Base-by-base conservation (phyloP, 1,140 invertebrate species). In the Temnothorax longispinosus region DNA sequence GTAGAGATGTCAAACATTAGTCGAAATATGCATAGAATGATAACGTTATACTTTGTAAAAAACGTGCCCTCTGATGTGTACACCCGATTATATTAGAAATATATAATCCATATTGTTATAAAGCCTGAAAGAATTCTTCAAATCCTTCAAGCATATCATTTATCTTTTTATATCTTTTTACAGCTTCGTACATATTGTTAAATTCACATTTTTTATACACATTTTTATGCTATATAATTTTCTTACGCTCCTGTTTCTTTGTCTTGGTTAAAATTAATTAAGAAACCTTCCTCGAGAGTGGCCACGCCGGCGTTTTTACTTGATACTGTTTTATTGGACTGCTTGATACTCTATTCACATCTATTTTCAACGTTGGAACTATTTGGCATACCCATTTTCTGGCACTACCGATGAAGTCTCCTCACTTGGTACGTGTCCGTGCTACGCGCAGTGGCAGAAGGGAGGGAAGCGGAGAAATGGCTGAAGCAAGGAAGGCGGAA, bases 71-170 rank as follows among this genome's bases (percentile, higher is more conserved):
- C 18, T 74, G 21, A 21, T 21, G 41, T 84, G 54, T 75, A 84
- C 18, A 84, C 32, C 47, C 32, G 13, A 69, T 69, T 71, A 74
- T 60, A 84, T 32, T 75, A 75, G 32, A 84, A 84, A 84, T 74
- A 84, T 62, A 84, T 82, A 84, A 50, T 84, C 80, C 27, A 84
- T 27, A 27, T 75, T 75, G 54, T 84, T 84, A 84, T 84, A 74
- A 1, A 27, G 69, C 7, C 69, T 47, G 54, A 74, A 74, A 74
- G 2, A 60, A 58, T 69, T 27, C 6, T 44, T 81, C 13, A n/a
- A 58, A 21, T 74, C 18, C 41, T 47, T 60, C 8, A 8, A 72
- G 47, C n/a, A 8, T 58, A 74, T 47, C 58, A 47, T 69, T 27
- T 35, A n/a, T 13, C 10, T 21, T 35, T 78, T 50, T 65, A 62